Evolutionary conservation across 2,888 invertebrate genomes (phyloP), one percentile per base, ranked within the genome.

Genomic region (Tachystola acroxantha): DNA sequence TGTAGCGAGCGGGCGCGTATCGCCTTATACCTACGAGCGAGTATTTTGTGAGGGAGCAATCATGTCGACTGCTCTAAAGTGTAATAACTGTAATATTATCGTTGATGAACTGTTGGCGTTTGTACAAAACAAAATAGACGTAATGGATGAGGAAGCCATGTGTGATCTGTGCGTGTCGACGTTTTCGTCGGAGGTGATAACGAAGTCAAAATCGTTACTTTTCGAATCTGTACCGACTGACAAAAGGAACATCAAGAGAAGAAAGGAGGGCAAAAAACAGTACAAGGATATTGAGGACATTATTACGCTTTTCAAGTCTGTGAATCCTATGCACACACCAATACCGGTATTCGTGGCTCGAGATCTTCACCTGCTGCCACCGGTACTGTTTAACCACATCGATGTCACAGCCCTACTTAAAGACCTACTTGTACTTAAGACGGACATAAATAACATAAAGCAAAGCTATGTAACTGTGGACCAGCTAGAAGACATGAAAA

Each of bases 61-160:
- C n/a, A n/a, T n/a, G n/a, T n/a, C n/a, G n/a, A n/a, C n/a, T n/a
- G n/a, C n/a, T n/a, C n/a, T 41, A 9, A 41, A 41, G 19, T 41
- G 40, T 14, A 34, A 20, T 11, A 9, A 1, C 19, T 41, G 40
- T 24, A 41, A 37, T 28, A 37, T 37, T 10, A 32, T 41, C 1
- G 37, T 41, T 10, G 34, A 37, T 10, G 37, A 41, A 25, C 2
- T 40, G 7, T 25, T 43, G 26, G 10, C 33, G 5, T 46, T 40
- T 28, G 27, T 46, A 14, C 45, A 47, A 25, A 48, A 47, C 36
- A 48, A 48, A 38, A 13, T 47, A 12, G 45, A 44, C 7, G 26
- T 48, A 14, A 34, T 42, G 1, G 45, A 48, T 20, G 45, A 48
- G 16, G 44, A 45, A 5, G 40, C 36, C 2, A 34, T 50, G 7